Conservation (phyloP, 2,797 vertebrate genomes). For the Arrhamphus sclerolepis region DNA sequence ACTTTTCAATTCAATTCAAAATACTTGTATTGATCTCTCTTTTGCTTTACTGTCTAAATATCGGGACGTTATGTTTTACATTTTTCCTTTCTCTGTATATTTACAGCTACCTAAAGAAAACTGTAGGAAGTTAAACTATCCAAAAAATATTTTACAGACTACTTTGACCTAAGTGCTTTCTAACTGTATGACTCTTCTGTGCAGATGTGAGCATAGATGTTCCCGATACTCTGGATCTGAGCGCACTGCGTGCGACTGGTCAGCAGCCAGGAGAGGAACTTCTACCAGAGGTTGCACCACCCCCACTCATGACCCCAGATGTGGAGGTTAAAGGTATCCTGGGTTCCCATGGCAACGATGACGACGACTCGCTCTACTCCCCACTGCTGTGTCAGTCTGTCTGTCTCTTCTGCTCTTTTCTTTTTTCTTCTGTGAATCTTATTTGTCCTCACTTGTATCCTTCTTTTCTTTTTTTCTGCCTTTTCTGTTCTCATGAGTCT, state of each 20-base stretch:
- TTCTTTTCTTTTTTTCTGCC: slow-evolving; percentile 48
- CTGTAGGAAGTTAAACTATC: neutral
- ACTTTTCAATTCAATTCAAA: no score
- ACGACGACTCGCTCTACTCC: slow-evolving; percentile 99
- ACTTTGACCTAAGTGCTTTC: no score
- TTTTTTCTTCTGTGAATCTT: slow-evolving; percentile 32
- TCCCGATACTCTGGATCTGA: slow-evolving; percentile 94
- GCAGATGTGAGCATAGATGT: slow-evolving; percentile 97
- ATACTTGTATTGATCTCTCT: no score
- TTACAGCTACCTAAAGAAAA: neutral
- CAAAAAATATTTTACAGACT: no score
- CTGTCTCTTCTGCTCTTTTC: slow-evolving; percentile 79
- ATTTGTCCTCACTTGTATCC: slow-evolving; percentile 41
- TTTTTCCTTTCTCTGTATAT: neutral
- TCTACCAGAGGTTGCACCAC: slow-evolving; percentile 96
- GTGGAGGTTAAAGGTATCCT: slow-evolving; percentile 99
- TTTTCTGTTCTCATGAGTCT: slow-evolving; percentile 55
- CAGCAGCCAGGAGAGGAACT: slow-evolving; percentile 97
- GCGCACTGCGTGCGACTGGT: slow-evolving; percentile 87
- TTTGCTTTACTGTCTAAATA: no score
- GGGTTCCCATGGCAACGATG: slow-evolving; percentile 99
- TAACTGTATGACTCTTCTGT: neutral
- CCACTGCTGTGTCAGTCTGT: slow-evolving; percentile 99
- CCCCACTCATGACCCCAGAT: slow-evolving; percentile 97
- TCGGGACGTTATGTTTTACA: no score